Evolutionary conservation across 1,140 invertebrate species (phyloP), one percentile per base, ranked within the genome.

Genomic region (Mamestra configurata): DNA sequence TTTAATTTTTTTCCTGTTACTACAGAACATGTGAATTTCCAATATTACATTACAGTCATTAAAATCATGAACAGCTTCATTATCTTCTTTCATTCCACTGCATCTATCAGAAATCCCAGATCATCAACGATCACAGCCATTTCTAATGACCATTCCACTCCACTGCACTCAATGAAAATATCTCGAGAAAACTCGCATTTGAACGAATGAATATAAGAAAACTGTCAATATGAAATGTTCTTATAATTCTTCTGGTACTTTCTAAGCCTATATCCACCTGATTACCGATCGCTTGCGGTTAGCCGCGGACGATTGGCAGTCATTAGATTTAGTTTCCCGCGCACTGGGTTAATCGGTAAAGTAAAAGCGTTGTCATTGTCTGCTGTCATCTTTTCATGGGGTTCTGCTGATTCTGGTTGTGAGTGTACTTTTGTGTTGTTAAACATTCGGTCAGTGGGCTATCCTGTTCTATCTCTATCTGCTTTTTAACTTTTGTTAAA

Each of bases 91-190:
- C 43, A 15, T n/a, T n/a, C 35, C 8, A 20, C 61, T 13, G 18
- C 4, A 35, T 31, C 51, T 55, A 53, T 53, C 27, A 35, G 11
- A 10, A 53, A 31, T 51, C 43, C 22, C 22, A 53, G 46, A 72
- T 72, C 68, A 46, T 68, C 40, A 70, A 24, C 66, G 11, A 27
- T 49, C 40, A 40, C 18, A 37, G 46, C 24, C 49, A 55, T 72
- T 53, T 72, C 70, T 51, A 72, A 72, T 72, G 51, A 72, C 49
- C 70, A 66, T 66, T 66, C 61, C 61, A 66, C 66, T 46, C 66
- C 22, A 49, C 66, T 70, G 20, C 27, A 70, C 66, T 70, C 40
- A 27, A 70, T 70, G 66, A 46, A 46, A 70, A 43, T 27, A 24
- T 49, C 27, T 72, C n/a, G 49, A 53, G 51, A 72, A 51, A 72